These are phyloP conservation scores for Coregonus ussuriensis DNA, from an alignment of 2,797 vertebrate genomes.

Conservation along the genomic window DNA sequence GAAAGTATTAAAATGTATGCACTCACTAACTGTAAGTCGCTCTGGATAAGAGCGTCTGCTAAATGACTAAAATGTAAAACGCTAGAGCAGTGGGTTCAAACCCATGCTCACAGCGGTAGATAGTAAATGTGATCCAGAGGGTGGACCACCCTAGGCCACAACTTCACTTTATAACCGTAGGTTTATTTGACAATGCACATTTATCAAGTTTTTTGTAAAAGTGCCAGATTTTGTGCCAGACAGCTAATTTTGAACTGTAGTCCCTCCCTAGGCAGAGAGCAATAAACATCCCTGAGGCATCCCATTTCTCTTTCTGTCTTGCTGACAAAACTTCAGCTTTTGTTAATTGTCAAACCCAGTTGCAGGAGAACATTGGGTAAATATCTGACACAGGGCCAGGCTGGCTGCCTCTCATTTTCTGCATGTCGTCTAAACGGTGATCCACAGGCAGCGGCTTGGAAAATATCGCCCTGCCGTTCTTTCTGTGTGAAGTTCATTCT, in stretches of 20 bases:
- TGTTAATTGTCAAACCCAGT: neutral
- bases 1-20: too few species aligned
- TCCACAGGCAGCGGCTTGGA: neutral
- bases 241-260: neutral
- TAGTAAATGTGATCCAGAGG: too few species aligned
- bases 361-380: neutral
- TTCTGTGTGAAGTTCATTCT: neutral
- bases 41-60: too few species aligned
- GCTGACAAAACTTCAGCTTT: neutral
- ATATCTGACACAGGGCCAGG: neutral
- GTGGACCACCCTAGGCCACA: too few species aligned
- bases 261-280: neutral
- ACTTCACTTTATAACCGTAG: too few species aligned
- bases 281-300: neutral
- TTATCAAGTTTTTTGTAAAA: too few species aligned
- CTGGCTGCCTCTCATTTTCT: neutral
- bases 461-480: neutral
- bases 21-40: too few species aligned
- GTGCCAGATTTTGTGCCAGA: too few species aligned
- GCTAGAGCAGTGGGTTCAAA: too few species aligned
- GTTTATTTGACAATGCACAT: too few species aligned
- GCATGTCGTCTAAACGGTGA: neutral
- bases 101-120: too few species aligned
- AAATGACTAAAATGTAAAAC: too few species aligned
- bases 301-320: neutral